Evolutionary conservation across 2,797 vertebrate genomes (phyloP).

Genomic region (Clamator glandarius): DNA sequence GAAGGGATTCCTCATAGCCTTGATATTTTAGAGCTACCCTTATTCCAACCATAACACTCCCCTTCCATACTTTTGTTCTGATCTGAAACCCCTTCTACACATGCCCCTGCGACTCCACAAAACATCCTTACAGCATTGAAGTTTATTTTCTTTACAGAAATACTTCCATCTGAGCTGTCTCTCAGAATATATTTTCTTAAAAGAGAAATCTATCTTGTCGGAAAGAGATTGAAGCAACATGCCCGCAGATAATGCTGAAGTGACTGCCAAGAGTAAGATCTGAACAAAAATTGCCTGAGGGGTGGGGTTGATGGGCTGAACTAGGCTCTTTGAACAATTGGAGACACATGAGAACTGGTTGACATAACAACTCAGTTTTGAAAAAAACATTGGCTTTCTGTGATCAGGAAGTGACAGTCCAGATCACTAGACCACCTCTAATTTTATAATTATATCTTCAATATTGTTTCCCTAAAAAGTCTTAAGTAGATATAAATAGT

Average conservation of each 20-base stretch:
- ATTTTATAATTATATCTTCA: not conserved
- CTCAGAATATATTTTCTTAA: conserved; percentile 17
- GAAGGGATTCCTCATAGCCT: not conserved
- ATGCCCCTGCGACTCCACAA: not conserved
- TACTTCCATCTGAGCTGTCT: not conserved
- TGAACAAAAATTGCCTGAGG: not conserved
- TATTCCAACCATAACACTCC: not conserved
- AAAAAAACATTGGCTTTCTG: not conserved
- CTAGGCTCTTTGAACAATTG: not conserved
- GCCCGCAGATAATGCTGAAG: not conserved
- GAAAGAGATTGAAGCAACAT: not conserved
- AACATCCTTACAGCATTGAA: not conserved
- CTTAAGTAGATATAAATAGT: not conserved
- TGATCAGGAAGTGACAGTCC: not conserved
- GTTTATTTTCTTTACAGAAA: not conserved
- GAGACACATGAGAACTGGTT: not conserved
- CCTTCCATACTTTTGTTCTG: not conserved
- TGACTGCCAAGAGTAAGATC: not conserved
- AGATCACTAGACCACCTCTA: not conserved
- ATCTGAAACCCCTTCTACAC: not conserved
- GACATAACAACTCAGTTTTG: not conserved
- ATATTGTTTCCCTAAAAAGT: not conserved
- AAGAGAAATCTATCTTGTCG: not conserved
- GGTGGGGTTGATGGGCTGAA: not conserved
- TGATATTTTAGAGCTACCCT: not conserved